Percentiles rank a stretch among this genome's conserved stretches.
Conservation (phyloP, 1,140 invertebrate genomes). For the Lepidurus apus region DNA sequence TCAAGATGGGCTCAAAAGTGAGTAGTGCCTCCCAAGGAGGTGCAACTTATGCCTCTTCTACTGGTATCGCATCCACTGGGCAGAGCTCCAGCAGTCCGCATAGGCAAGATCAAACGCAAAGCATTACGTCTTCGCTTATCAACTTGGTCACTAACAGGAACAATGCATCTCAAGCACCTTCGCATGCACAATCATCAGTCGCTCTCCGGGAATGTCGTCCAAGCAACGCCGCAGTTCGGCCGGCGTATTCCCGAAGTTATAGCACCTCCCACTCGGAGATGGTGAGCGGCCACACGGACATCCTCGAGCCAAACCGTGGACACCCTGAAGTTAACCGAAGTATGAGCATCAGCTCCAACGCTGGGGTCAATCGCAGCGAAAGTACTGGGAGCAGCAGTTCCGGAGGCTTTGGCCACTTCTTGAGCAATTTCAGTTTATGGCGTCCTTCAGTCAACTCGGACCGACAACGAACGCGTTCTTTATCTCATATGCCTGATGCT, state of each 20-base stretch:
- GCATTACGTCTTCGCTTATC: neutral
- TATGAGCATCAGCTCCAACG: slow-evolving; percentile 50
- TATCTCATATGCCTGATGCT: slow-evolving; percentile 73
- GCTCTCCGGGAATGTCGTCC: neutral
- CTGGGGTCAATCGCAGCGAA: slow-evolving; percentile 41
- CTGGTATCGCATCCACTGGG: neutral
- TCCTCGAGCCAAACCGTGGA: neutral
- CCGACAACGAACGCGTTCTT: slow-evolving; percentile 68
- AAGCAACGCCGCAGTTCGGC: neutral
- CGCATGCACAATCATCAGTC: neutral
- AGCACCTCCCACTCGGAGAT: slow-evolving; percentile 18
- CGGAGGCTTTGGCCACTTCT: slow-evolving; percentile 63
- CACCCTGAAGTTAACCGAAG: slow-evolving; percentile 24
- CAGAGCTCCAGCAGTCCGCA: neutral
- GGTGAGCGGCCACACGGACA: neutral
- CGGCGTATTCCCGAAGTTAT: slow-evolving; percentile 24
- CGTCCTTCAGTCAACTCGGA: slow-evolving; percentile 61
- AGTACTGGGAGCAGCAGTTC: slow-evolving; percentile 50
- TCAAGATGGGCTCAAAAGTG: neutral
- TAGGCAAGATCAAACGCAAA: slow-evolving; percentile 11
- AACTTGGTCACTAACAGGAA: neutral
- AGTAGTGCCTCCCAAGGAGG: slow-evolving; percentile 1
- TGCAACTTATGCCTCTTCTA: neutral
- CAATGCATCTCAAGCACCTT: neutral
- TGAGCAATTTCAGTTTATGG: slow-evolving; percentile 57